phyloP scores from a whole-genome alignment of 2,113 vertebrate genomes.

The Pygoscelis antarcticus region DNA sequence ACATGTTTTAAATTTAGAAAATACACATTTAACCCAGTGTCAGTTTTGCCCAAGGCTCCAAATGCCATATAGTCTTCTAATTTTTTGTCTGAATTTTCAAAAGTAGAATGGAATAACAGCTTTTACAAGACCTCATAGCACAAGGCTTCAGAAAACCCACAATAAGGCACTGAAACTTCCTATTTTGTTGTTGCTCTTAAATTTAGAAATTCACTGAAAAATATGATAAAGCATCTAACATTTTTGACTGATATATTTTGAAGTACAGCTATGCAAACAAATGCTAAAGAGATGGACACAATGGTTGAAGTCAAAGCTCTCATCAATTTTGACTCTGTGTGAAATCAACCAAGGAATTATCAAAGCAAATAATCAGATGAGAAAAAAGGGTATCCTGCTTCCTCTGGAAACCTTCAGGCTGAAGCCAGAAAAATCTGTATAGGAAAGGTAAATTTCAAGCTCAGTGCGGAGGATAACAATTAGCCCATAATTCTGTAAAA shows the following conservation, averaged over 20 bases:
- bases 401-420: neutral
- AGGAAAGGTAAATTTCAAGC: slow-evolving; percentile 34
- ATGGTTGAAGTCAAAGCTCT: neutral
- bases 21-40: neutral
- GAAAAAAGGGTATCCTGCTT: neutral
- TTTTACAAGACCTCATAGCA: neutral
- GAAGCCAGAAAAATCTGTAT: neutral
- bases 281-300: neutral
- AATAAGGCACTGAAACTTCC: neutral
- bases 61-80: neutral
- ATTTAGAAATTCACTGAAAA: neutral
- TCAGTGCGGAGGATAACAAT: neutral
- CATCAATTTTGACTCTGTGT: neutral
- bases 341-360: slow-evolving; percentile 2
- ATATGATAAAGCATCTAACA: neutral
- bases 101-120: neutral
- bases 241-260: neutral
- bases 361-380: slow-evolving; percentile 20
- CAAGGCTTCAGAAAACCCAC: neutral
- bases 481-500: slow-evolving; percentile 8
- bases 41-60: neutral
- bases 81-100: neutral
- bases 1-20: neutral
- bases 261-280: neutral
- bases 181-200: neutral